Conservation (phyloP, 2,888 invertebrate species). For the Plutella xylostella region DNA sequence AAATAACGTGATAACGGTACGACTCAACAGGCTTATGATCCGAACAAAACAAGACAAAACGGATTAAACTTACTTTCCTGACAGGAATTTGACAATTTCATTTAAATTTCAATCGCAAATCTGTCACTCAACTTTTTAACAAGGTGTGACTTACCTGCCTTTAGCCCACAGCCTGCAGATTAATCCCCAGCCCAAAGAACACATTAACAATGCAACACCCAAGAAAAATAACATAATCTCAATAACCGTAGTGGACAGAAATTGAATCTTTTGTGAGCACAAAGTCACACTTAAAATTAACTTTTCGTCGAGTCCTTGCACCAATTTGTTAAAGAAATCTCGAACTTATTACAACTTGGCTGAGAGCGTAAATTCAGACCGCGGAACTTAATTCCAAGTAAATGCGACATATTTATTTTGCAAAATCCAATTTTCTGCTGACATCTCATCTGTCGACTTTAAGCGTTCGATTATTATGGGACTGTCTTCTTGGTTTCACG, state of each 20-base stretch:
- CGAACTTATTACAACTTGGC: constrained; percentile 19
- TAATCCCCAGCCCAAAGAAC: constrained; percentile 34
- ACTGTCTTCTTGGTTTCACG: constrained; percentile 60
- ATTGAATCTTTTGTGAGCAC: constrained; percentile 51
- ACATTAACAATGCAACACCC: constrained; percentile 1
- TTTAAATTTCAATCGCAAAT: constrained; percentile 24
- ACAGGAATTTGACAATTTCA: constrained; percentile 34
- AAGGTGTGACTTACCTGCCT: constrained; percentile 36
- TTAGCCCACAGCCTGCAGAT: constrained; percentile 28
- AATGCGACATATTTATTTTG: constrained; percentile 68
- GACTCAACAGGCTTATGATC: constrained; percentile 37
- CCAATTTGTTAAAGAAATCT: constrained; percentile 17
- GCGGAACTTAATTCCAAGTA: constrained; percentile 38
- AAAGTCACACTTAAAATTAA: constrained; percentile 58
- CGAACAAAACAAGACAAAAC: constrained; percentile 38
- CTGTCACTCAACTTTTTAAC: constrained; percentile 54
- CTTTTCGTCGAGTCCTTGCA: constrained; percentile 38
- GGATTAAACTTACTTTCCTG: constrained; percentile 34
- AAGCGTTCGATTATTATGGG: constrained; percentile 54
- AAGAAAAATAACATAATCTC: constrained; percentile 34
- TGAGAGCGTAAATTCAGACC: constrained; percentile 25
- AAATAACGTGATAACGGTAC: constrained; percentile 29
- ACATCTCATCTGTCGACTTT: constrained; percentile 69
- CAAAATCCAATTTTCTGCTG: constrained; percentile 70
- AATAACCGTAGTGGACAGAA: constrained; percentile 43